Conservation (phyloP, 2,888 invertebrate genomes). For the Agrotis puta region DNA sequence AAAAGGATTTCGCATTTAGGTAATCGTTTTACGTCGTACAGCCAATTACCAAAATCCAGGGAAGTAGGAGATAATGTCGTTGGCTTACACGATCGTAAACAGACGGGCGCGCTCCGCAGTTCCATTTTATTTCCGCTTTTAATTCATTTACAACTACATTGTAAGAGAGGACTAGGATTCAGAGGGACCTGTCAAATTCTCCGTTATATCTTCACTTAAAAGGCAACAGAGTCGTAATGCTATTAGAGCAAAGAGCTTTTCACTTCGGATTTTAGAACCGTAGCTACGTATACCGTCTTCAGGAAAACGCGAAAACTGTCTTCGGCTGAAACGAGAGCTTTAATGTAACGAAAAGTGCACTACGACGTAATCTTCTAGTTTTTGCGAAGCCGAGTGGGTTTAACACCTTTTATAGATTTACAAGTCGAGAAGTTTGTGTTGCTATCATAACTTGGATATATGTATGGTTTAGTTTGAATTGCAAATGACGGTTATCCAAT, state of each 20-base stretch:
- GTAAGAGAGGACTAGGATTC: constrained; percentile 46
- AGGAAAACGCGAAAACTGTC: constrained; percentile 58
- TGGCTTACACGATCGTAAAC: constrained; percentile 53
- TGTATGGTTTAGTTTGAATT: constrained; percentile 70
- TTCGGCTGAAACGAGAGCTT: constrained; percentile 58
- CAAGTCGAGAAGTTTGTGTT: constrained; percentile 12
- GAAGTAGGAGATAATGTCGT: constrained; percentile 60
- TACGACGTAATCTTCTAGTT: constrained; percentile 59
- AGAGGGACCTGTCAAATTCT: constrained; percentile 52
- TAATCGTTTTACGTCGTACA: constrained; percentile 75
- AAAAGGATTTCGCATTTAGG: constrained; percentile 71
- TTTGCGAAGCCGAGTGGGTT: constrained; percentile 42
- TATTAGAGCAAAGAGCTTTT: constrained; percentile 64
- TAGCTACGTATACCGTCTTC: constrained; percentile 53
- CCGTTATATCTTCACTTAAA: constrained; percentile 51
- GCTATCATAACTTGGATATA: constrained; percentile 49
- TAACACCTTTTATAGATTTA: constrained; percentile 24
- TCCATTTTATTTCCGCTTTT: constrained; percentile 45
- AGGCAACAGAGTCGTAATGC: constrained; percentile 58
- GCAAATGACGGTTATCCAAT: constrained; percentile 79
- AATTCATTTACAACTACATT: constrained; percentile 58
- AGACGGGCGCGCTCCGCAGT: constrained; percentile 29
- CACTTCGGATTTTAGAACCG: constrained; percentile 57
- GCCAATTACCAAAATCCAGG: constrained; percentile 72
- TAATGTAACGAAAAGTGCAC: constrained; percentile 63